These are phyloP conservation scores for Phoeniculus purpureus DNA, from an alignment of 2,797 vertebrate genomes.

Conservation along the genomic window DNA sequence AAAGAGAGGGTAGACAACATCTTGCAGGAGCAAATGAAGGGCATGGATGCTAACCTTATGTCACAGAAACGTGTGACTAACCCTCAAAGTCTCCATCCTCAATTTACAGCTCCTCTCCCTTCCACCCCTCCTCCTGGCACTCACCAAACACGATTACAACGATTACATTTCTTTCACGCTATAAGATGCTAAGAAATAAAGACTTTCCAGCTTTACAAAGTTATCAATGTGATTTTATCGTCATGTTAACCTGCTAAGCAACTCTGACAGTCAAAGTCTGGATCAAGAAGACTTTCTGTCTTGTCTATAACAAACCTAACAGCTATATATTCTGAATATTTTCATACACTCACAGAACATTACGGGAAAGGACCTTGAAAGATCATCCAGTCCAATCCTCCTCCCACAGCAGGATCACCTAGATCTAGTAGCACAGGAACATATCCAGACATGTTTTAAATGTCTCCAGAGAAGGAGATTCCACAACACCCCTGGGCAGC, in stretches of 20 bases:
- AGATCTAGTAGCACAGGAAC: too few species aligned
- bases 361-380: too few species aligned
- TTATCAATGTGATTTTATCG: not conserved
- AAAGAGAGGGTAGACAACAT: not conserved
- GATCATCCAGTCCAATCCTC: too few species aligned
- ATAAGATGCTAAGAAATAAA: not conserved
- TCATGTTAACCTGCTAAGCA: not conserved
- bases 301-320: not conserved
- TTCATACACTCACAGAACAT: not conserved
- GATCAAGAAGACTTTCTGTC: not conserved
- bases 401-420: too few species aligned
- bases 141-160: not conserved
- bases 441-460: too few species aligned
- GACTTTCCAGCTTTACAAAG: not conserved
- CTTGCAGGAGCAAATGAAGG: not conserved
- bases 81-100: not conserved
- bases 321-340: not conserved
- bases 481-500: too few species aligned
- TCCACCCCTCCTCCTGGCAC: not conserved
- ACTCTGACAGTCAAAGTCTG: not conserved
- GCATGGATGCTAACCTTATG: accelerated
- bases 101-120: not conserved
- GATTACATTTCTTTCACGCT: not conserved
- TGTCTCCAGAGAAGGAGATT: too few species aligned
- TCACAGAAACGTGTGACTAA: not conserved